phyloP scores from a whole-genome alignment of 2,888 invertebrate species.

The Cantharis flavilabris region DNA sequence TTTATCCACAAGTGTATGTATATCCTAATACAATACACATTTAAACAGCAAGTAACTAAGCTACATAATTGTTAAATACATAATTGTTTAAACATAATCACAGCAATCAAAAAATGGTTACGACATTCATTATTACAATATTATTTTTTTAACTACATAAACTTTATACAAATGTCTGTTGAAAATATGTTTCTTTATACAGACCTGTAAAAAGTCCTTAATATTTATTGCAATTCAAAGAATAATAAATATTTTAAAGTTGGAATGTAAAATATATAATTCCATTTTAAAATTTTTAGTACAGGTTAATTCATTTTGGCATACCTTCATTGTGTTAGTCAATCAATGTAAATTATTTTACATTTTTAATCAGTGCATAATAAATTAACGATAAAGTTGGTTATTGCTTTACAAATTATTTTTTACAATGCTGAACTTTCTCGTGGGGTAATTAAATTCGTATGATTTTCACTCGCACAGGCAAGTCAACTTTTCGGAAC shows the following conservation, averaged over 20 bases:
- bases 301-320: not conserved
- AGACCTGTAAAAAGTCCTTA: conserved; percentile 10
- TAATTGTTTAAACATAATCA: conserved; percentile 51
- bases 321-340: not conserved
- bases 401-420: conserved; percentile 27
- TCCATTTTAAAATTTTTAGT: not conserved
- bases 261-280: not conserved
- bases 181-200: conserved; percentile 12
- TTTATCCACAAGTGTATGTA: conserved; percentile 47
- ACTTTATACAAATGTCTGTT: conserved; percentile 17
- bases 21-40: conserved; percentile 50
- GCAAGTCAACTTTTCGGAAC: not conserved
- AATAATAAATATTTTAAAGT: not conserved
- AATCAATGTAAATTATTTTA: not conserved
- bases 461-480: not conserved
- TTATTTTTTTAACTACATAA: conserved; percentile 33
- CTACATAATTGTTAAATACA: conserved; percentile 45
- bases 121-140: conserved; percentile 47
- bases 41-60: conserved; percentile 52
- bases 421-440: not conserved
- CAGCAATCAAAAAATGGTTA: conserved; percentile 57
- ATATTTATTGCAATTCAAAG: not conserved
- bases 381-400: not conserved
- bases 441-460: not conserved
- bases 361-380: not conserved